Evolutionary conservation across 1,140 invertebrate genomes (phyloP).

Genomic region (Pectinophora gossypiella): DNA sequence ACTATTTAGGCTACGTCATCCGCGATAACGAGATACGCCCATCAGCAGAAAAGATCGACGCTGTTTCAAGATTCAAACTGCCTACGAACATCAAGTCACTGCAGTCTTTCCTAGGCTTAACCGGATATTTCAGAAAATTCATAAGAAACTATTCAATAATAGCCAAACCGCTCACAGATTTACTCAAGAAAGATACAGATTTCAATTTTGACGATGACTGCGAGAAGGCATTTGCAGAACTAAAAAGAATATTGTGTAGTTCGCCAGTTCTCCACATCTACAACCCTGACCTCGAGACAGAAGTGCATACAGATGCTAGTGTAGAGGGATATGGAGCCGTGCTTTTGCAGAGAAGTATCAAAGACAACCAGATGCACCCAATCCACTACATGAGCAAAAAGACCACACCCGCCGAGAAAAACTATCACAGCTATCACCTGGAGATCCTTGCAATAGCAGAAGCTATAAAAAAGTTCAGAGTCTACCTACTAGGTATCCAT

Average conservation of each 20-base stretch:
- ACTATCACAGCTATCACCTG: background rate
- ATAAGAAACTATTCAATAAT: conserved; percentile 36
- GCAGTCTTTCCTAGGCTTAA: conserved; percentile 22
- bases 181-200: conserved; percentile 31
- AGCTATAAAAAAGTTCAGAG: conserved; percentile 66
- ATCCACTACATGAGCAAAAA: background rate
- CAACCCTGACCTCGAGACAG: background rate
- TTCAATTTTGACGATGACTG: conserved; percentile 19
- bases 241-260: conserved; percentile 21
- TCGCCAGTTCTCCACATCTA: conserved; percentile 17
- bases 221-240: conserved; percentile 15
- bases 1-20: conserved; percentile 27
- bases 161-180: conserved; percentile 32
- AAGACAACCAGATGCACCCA: background rate
- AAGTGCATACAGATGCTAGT: conserved; percentile 11
- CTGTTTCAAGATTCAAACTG: conserved; percentile 21
- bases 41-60: conserved; percentile 13
- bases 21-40: conserved; percentile 11
- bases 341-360: background rate
- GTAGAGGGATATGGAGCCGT: background rate
- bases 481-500: conserved; percentile 65
- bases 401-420: background rate
- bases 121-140: conserved; percentile 42
- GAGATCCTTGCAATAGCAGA: conserved; percentile 14
- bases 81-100: conserved; percentile 26